Conservation (phyloP, 2,113 vertebrate genomes). For the Tamias sibiricus region DNA sequence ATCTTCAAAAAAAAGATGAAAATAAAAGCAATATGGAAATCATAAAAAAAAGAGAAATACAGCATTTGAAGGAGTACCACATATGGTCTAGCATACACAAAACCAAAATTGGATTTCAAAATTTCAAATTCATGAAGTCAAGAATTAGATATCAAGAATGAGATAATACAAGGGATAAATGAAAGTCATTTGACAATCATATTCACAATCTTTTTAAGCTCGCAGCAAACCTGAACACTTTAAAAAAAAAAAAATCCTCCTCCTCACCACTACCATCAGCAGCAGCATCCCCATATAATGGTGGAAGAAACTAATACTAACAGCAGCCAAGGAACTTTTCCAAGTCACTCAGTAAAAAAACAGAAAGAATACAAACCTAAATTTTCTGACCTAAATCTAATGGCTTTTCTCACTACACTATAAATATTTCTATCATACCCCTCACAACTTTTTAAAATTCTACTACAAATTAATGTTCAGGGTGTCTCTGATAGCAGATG, state of each 20-base stretch:
- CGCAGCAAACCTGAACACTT: not conserved
- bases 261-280: not conserved
- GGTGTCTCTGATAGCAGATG: not conserved
- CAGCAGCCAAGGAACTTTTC: not conserved
- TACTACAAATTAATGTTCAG: not conserved
- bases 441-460: not conserved
- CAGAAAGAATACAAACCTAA: not conserved
- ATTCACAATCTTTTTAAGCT: not conserved
- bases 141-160: not conserved
- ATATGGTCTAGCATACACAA: not conserved
- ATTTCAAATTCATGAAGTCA: constrained; percentile 6
- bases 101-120: not conserved
- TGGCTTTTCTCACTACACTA: not conserved
- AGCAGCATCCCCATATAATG: not conserved
- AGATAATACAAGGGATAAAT: not conserved
- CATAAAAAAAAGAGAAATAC: too few species aligned
- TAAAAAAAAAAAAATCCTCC: not conserved
- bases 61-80: not conserved
- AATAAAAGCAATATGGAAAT: too few species aligned
- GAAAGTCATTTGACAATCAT: not conserved
- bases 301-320: not conserved
- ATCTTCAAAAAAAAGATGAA: too few species aligned
- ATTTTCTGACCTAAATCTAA: not conserved
- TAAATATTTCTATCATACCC: not conserved
- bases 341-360: not conserved